Base-by-base conservation (phyloP, 1,140 invertebrate species). In the Vanessa atalanta region DNA sequence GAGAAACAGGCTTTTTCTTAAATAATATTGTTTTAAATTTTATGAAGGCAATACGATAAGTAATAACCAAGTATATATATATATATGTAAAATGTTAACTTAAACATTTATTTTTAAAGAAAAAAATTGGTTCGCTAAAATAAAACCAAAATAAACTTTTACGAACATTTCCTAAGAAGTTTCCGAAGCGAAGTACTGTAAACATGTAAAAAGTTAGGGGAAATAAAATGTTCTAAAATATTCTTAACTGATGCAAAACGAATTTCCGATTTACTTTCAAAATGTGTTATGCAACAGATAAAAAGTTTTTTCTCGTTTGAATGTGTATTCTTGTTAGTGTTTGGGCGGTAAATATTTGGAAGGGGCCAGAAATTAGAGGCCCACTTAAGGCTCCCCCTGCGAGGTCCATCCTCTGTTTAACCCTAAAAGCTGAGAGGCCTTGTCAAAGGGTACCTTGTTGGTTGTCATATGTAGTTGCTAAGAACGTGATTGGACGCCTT, bases 1-100 rank as follows among this genome's bases (percentile, higher is more conserved):
- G 6, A 43, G 5, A 31, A 31, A 31, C 26, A 31, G 26, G 26
- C 26, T 31, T 31, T 31, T 31, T 31, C 26, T 31, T 31, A 31
- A 31, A 31, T 31, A 31, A 31, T 31, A 31, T 31, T 43, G 37
- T 5, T 43, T 5, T 8, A 3, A 43, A 8, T 4, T 43, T 43
- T 43, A 43, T 43, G 5, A 55, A 55, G n/a, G n/a, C 7, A 23
- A 5, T 57, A 9, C 53, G 16, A 11, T 26, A 43, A 60, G 51
- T 20, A 69, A 43, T 20, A 26, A 37, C 26, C 23, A 60, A 60
- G 55, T 69, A 69, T 69, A 48, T 23, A 61, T 61, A 69, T 69
- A n/a, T n/a, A n/a, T n/a, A n/a, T n/a, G 47, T 69, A 60, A 69
- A 69, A 61, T 55, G 67, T 37, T 69, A 60, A 26, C 53, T 61